Evolutionary conservation across 2,113 vertebrate genomes (phyloP).

Genomic region (Chiloscyllium plagiosum): DNA sequence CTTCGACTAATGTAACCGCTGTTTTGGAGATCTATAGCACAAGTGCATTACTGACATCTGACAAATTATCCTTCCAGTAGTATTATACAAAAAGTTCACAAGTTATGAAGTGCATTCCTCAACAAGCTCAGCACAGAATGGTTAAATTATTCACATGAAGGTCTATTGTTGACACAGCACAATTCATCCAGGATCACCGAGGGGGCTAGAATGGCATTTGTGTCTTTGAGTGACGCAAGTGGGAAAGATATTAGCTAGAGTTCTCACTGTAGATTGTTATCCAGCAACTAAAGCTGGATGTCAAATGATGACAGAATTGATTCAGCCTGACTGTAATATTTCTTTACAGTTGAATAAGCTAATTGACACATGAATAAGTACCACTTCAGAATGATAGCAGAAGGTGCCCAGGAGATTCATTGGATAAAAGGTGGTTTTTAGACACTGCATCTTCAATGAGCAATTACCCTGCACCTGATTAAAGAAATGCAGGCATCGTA

Average conservation of each 20-base stretch:
- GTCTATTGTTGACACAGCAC: neutral
- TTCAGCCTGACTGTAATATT: neutral
- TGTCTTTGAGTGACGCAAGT: neutral
- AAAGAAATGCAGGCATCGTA: too few relatives aligned
- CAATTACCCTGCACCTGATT: too few relatives aligned
- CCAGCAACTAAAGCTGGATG: neutral
- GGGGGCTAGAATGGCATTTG: neutral
- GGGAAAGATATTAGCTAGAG: neutral
- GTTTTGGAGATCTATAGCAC: neutral
- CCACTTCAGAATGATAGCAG: neutral
- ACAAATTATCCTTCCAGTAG: neutral
- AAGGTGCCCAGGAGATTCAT: neutral
- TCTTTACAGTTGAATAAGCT: neutral
- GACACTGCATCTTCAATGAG: too few relatives aligned
- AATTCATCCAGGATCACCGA: neutral
- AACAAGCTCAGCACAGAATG: neutral
- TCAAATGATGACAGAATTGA: neutral
- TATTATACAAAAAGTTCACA: neutral
- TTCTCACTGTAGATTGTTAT: neutral
- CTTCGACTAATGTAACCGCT: neutral
- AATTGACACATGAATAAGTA: neutral
- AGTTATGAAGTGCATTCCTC: neutral
- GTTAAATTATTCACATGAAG: neutral
- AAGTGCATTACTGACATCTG: neutral
- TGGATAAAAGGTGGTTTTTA: too few relatives aligned